Percentiles rank a stretch among this genome's conserved stretches.
phyloP scores from a whole-genome alignment of 2,113 vertebrate species.

The Eclectus roratus region DNA sequence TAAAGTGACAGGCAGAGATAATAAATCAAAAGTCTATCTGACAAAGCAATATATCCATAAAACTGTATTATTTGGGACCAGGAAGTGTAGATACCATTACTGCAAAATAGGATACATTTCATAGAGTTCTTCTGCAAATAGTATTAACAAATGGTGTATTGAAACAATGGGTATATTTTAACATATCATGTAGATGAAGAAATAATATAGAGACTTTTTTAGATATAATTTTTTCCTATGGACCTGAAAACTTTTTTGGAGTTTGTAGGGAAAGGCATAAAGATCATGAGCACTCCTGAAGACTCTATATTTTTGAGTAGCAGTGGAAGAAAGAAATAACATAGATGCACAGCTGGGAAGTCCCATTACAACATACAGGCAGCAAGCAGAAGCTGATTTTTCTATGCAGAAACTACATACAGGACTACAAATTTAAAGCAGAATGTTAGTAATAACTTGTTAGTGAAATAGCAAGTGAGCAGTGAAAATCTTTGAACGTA shows the following conservation, averaged over 20 bases:
- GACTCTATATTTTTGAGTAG: not conserved
- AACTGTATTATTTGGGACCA: not conserved
- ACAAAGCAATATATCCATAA: not conserved
- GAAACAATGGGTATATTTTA: not conserved
- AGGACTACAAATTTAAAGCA: not conserved
- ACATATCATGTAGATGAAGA: not conserved
- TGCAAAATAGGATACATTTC: not conserved
- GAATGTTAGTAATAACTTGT: constrained; percentile 18
- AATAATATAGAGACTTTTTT: not conserved
- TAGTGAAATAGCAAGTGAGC: not conserved
- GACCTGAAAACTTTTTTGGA: not conserved
- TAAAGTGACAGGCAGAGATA: constrained; percentile 36
- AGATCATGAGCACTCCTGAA: not conserved
- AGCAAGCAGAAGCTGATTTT: not conserved
- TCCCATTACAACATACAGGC: not conserved
- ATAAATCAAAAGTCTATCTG: constrained; percentile 44
- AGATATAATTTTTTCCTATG: not conserved
- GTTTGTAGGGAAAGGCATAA: not conserved
- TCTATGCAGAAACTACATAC: not conserved
- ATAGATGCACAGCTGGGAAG: not conserved
- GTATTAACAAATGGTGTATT: not conserved
- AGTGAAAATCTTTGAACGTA: constrained; percentile 3
- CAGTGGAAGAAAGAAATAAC: not conserved
- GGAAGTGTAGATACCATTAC: not conserved
- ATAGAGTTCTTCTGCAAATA: not conserved